phyloP scores from a whole-genome alignment of 2,888 invertebrate genomes.

The Caenorhabditis sulstoni region DNA sequence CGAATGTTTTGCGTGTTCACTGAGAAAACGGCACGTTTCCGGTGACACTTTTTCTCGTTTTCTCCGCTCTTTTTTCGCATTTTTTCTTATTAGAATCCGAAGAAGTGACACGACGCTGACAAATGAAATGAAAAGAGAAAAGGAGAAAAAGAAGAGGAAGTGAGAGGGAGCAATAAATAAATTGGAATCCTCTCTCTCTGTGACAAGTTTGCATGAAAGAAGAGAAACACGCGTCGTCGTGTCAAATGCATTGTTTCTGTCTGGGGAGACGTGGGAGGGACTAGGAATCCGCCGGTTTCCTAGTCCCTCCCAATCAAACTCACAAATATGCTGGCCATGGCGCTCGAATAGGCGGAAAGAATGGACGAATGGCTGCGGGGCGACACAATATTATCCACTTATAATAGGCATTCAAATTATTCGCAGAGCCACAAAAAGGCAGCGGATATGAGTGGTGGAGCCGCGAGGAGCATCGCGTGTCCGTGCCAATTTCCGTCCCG shows the following conservation, averaged over 20 bases:
- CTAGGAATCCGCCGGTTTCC: neutral
- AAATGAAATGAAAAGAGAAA: constrained; percentile 41
- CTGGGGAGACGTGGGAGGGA: neutral
- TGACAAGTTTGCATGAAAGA: constrained; percentile 5
- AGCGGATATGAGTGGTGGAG: constrained; percentile 8
- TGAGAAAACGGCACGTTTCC: no score
- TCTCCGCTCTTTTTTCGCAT: no score
- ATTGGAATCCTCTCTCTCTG: constrained; percentile 41
- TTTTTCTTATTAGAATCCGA: constrained; percentile 38
- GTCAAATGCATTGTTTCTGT: constrained; percentile 39
- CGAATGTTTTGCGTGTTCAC: neutral
- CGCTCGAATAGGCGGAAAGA: neutral
- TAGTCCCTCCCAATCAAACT: no score
- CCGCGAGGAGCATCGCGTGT: constrained; percentile 29
- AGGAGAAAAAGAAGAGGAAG: constrained; percentile 8
- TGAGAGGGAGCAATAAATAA: constrained; percentile 54
- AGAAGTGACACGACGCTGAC: constrained; percentile 30
- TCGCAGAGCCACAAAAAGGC: constrained; percentile 6
- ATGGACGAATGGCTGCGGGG: neutral
- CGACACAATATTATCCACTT: constrained; percentile 48
- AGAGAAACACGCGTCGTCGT: constrained; percentile 11
- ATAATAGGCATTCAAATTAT: constrained; percentile 55
- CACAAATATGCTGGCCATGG: constrained; percentile 50
- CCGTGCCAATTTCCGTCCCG: constrained; percentile 47
- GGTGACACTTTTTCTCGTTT: no score